phyloP scores from a whole-genome alignment of 2,113 vertebrate genomes.

The Hemichromis elongatus region DNA sequence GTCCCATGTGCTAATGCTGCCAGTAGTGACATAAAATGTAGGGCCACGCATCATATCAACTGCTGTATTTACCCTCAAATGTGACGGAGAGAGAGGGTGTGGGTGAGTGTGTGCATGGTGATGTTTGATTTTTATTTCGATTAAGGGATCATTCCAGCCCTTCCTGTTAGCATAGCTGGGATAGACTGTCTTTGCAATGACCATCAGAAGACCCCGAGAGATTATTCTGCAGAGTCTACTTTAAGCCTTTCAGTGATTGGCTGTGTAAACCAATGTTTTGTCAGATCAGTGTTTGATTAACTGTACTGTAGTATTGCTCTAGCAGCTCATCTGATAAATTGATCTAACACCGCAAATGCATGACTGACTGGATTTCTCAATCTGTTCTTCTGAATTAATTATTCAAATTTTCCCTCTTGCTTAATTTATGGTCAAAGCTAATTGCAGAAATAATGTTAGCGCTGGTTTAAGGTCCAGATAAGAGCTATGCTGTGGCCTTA shows the following conservation, averaged over 20 bases:
- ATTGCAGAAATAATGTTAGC: neutral
- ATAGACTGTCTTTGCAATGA: neutral
- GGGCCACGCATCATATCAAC: constrained; percentile 25
- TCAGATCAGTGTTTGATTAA: neutral
- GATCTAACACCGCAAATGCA: constrained; percentile 27
- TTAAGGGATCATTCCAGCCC: neutral
- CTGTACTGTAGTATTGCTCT: neutral
- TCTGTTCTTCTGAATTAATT: neutral
- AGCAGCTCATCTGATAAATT: neutral
- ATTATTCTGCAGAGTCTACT: neutral
- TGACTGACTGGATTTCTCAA: constrained; percentile 10
- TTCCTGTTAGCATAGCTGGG: neutral
- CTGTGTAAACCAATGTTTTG: neutral
- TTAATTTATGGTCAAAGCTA: neutral
- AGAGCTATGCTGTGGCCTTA: neutral
- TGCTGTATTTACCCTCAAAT: constrained; percentile 13
- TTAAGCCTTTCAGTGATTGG: neutral
- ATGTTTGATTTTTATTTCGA: constrained; percentile 9
- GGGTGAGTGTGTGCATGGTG: constrained; percentile 28
- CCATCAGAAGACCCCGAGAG: neutral
- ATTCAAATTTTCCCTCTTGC: neutral
- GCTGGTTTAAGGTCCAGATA: neutral
- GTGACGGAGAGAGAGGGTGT: constrained; percentile 13
- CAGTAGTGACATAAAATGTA: constrained; percentile 28
- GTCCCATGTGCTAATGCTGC: constrained; percentile 65